phyloP scores from a whole-genome alignment of 2,797 vertebrate species.

The Alfaro cultratus region DNA sequence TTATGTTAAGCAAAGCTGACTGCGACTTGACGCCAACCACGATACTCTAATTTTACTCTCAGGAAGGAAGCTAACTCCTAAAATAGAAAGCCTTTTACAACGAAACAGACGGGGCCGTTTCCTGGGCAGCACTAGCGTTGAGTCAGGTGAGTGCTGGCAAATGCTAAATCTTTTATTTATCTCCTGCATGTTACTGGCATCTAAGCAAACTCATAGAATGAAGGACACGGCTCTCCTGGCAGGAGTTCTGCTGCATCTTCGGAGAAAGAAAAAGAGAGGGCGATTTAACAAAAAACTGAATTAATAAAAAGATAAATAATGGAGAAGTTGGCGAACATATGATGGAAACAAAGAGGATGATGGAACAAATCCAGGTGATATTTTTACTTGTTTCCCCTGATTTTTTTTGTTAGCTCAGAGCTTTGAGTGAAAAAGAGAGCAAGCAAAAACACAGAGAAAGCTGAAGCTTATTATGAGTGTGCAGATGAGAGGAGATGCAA shows the following conservation, averaged over 20 bases:
- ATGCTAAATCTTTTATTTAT: slow-evolving; percentile 49
- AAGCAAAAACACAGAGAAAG: slow-evolving; percentile 62
- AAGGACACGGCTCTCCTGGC: slow-evolving; percentile 51
- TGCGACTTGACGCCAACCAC: neutral
- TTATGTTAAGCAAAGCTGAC: slow-evolving; percentile 26
- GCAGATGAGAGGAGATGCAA: slow-evolving; percentile 72
- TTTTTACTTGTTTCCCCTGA: slow-evolving; percentile 57
- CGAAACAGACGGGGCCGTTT: slow-evolving; percentile 1
- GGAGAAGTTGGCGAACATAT: slow-evolving; percentile 52
- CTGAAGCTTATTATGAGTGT: slow-evolving; percentile 64
- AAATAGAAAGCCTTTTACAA: slow-evolving; percentile 22
- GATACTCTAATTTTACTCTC: neutral
- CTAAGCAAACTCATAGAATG: slow-evolving; percentile 7
- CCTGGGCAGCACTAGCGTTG: slow-evolving; percentile 14
- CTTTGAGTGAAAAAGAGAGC: slow-evolving; percentile 56
- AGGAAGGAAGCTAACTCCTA: slow-evolving; percentile 12
- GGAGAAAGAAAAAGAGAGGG: slow-evolving; percentile 37
- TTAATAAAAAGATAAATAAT: slow-evolving; percentile 42
- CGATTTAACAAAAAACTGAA: slow-evolving; percentile 47
- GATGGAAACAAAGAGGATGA: slow-evolving; percentile 33
- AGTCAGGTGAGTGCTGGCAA: slow-evolving; percentile 19
- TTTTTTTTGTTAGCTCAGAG: slow-evolving; percentile 43
- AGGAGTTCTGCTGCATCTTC: slow-evolving; percentile 44
- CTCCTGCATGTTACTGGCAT: slow-evolving; percentile 60
- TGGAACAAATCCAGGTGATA: slow-evolving; percentile 64